Evolutionary conservation across 1,140 invertebrate genomes (phyloP), one percentile per base, ranked within the genome.

Genomic region (Aradophagus sp.): DNA sequence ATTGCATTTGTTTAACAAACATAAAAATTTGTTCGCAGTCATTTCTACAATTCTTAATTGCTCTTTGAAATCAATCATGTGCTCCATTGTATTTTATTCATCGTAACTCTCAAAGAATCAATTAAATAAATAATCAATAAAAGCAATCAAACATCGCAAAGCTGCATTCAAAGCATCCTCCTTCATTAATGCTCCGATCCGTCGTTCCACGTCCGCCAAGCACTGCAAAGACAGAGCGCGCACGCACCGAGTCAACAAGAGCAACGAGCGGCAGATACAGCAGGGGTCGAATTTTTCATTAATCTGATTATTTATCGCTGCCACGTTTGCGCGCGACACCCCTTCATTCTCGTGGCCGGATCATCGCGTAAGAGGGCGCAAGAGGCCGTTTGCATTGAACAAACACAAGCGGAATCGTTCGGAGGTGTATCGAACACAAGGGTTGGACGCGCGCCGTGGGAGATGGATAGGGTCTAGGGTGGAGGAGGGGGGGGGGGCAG

Each of bases 241-340:
- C 52, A 68, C 47, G 39, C 26, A 14, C 31, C 31, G 36, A 69
- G 58, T 50, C 52, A 58, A 58, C 67, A 58, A n/a, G 50, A 36
- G 26, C 50, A 69, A 62, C 52, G 44, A 44, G 26, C 42, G 41
- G 63, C 56, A 56, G 59, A 56, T 44, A 50, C 50, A 56, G 27
- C 50, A 8, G 10, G 63, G 67, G 70, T 82, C 81, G 83, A 83
- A 84, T 84, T 84, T 84, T 84, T 82, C 79, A 84, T 84, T 84
- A 84, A 84, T 84, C 81, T 80, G 82, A 83, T 85, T 84, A 85
- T 85, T 84, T 85, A 84, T 85, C 77, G 73, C 73, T 73, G 77
- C 74, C 65, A 79, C 76, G 76, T 67, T 56, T 19, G 47, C 61
- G 35, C 39, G 74, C 67, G 76, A 76, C 76, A 56, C 35, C 52